These are phyloP conservation scores for Oscheius onirici DNA, from an alignment of 2,888 invertebrate genomes.

Conservation along the genomic window DNA sequence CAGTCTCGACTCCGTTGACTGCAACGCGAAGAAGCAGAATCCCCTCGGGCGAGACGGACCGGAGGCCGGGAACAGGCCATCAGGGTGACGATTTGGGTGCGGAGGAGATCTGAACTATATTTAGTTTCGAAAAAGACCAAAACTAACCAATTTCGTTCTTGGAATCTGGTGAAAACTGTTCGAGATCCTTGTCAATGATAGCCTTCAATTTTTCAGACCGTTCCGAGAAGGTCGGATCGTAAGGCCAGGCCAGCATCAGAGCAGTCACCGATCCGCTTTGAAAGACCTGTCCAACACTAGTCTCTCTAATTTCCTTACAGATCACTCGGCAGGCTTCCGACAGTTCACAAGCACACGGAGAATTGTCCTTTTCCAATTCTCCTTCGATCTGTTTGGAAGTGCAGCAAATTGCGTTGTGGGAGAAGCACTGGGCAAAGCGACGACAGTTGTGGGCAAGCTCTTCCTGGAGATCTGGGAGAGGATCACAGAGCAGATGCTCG, in stretches of 20 bases:
- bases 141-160: conserved; percentile 52
- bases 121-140: not conserved
- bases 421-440: conserved; percentile 55
- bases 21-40: conserved; percentile 17
- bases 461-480: conserved; percentile 46
- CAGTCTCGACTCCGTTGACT: conserved; percentile 7
- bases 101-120: conserved; percentile 40
- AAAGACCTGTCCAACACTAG: conserved; percentile 44
- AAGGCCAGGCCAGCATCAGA: conserved; percentile 58
- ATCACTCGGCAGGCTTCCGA: conserved; percentile 44
- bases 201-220: conserved; percentile 40
- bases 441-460: conserved; percentile 44
- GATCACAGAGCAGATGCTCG: conserved; percentile 47
- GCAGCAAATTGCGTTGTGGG: conserved; percentile 54
- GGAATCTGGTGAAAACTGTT: conserved; percentile 47
- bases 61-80: conserved; percentile 48
- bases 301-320: conserved; percentile 46
- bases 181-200: conserved; percentile 36
- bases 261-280: conserved; percentile 52
- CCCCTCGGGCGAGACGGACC: conserved; percentile 33
- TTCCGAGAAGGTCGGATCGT: conserved; percentile 43
- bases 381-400: conserved; percentile 48
- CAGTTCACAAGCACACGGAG: conserved; percentile 33
- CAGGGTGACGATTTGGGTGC: conserved; percentile 42
- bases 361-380: conserved; percentile 30